Base-by-base conservation (phyloP, 2,888 invertebrate species). In the Gymnocheta viridis region DNA sequence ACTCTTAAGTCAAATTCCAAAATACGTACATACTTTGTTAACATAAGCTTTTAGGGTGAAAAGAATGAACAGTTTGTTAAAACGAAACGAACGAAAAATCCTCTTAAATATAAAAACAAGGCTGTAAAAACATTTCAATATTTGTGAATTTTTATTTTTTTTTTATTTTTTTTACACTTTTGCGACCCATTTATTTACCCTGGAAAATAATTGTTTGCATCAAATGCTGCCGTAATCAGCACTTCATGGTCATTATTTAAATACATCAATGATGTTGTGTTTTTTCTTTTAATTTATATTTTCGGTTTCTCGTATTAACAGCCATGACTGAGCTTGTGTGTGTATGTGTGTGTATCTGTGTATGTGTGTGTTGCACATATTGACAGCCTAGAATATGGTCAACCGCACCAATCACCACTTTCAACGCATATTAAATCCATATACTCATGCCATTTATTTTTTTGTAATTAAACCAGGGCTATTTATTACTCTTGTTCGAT, bases 241-340 rank as follows among this genome's bases (percentile, higher is more conserved):
- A 77, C 67, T 54, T 72, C 79, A 79, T 64, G 64, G 79, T 35
- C 79, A 66, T 72, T 72, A 64, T 79, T 79, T 66, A 72, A 79
- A 79, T 64, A 64, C 49, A 77, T 67, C 27, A n/a, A 69, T 38
- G 22, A 74, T 38, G 51, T 62, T 6, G 49, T 27, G 1, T 4
- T 29, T 35, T 19, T 35, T 10, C 6, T 79, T 70, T 79, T 24
- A 70, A 69, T 70, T 70, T 29, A 62, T 14, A 70, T 44, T 78
- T 78, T 79, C 44, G 24, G 41, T 54, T 79, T 79, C 62, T 54
- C 32, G 29, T 54, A 24, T 49, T 73, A 41, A 60, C 73, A 58
- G 19, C 29, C 44, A n/a, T 47, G 44, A 64, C 47, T 64, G 64
- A 64, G 69, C 51, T 70, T 72, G 24, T 64, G 64, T 27, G 44